A percentile compares a stretch with the other conserved stretches of the same genome.
Conservation (phyloP, 2,888 invertebrate species). For the Drosophila pegasa region DNA sequence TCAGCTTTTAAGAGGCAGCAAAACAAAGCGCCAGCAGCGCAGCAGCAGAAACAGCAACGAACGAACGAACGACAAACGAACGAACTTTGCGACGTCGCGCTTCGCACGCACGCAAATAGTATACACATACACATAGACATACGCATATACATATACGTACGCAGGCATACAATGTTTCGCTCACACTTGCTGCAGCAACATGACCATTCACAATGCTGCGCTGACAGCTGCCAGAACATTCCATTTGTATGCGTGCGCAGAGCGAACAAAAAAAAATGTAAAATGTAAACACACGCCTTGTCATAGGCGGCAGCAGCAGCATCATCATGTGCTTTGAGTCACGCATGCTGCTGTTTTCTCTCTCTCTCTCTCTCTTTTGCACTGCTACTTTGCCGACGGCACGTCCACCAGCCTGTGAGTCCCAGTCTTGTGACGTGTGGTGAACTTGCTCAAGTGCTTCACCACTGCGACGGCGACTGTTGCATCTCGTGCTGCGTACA, state of each 20-base stretch:
- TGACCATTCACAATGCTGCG: conserved; percentile 74
- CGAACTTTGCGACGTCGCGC: conserved; percentile 22
- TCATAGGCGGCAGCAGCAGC: conserved; percentile 22
- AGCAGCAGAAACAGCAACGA: conserved; percentile 35
- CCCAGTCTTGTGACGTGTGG: conserved; percentile 45
- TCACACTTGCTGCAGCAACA: conserved; percentile 40
- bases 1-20: conserved; percentile 42
- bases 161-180: conserved; percentile 20
- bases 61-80: too few species aligned
- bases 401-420: conserved; percentile 1
- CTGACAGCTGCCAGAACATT: conserved; percentile 69
- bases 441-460: conserved; percentile 42
- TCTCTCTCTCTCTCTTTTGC: conserved; percentile 8
- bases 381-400: conserved; percentile 1
- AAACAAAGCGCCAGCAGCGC: conserved; percentile 58
- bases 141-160: conserved; percentile 11
- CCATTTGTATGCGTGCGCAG: conserved; percentile 52
- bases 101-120: conserved; percentile 13
- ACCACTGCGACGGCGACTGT: conserved; percentile 42
- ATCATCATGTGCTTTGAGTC: conserved; percentile 66
- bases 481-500: conserved; percentile 66
- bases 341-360: conserved; percentile 51
- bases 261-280: conserved; percentile 29
- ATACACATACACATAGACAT: conserved; percentile 7
- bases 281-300: conserved; percentile 45